A percentile compares a stretch with the other conserved stretches of the same genome.
These are phyloP conservation scores for Poecilia wingei DNA, from an alignment of 2,797 vertebrate genomes.

Conservation along the genomic window DNA sequence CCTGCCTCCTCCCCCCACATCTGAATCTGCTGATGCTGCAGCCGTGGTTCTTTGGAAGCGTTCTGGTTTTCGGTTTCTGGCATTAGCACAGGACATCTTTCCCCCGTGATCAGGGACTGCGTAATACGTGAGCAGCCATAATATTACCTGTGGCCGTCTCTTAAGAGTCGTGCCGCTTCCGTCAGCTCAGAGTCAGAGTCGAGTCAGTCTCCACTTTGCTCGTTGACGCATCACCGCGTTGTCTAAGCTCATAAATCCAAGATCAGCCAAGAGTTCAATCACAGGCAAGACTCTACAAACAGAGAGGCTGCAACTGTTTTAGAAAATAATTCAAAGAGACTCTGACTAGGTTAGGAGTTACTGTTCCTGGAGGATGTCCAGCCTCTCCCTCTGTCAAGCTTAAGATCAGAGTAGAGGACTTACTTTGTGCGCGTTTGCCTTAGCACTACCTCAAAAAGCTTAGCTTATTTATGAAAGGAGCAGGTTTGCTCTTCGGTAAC, in stretches of 20 bases:
- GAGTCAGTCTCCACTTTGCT: slow-evolving; percentile 46
- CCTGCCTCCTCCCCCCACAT: not conserved
- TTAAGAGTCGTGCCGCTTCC: slow-evolving; percentile 14
- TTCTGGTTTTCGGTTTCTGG: not conserved
- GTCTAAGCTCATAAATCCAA: slow-evolving; percentile 45
- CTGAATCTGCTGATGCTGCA: slow-evolving; percentile 41
- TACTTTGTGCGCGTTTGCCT: slow-evolving; percentile 19
- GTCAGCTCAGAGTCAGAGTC: slow-evolving; percentile 35
- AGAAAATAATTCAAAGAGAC: slow-evolving; percentile 41
- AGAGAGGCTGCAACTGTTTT: slow-evolving; percentile 21
- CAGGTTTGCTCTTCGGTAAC: not conserved
- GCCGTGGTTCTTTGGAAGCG: slow-evolving; percentile 37
- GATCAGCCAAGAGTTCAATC: slow-evolving; percentile 30
- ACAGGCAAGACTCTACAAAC: slow-evolving; percentile 21
- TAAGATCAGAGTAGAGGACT: slow-evolving; percentile 17
- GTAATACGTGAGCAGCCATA: slow-evolving; percentile 7
- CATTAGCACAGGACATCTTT: slow-evolving; percentile 19
- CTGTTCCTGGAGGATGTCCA: slow-evolving; percentile 44
- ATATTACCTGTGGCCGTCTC: slow-evolving; percentile 18
- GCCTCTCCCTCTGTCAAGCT: slow-evolving; percentile 11
- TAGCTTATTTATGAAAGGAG: slow-evolving; percentile 14
- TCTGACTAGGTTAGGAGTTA: slow-evolving; percentile 37
- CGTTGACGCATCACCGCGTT: slow-evolving; percentile 36
- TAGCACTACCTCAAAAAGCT: slow-evolving; percentile 7
- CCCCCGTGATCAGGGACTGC: slow-evolving; percentile 8